These are phyloP conservation scores for Nothobranchius furzeri DNA, from an alignment of 2,113 vertebrate species.

Conservation along the genomic window DNA sequence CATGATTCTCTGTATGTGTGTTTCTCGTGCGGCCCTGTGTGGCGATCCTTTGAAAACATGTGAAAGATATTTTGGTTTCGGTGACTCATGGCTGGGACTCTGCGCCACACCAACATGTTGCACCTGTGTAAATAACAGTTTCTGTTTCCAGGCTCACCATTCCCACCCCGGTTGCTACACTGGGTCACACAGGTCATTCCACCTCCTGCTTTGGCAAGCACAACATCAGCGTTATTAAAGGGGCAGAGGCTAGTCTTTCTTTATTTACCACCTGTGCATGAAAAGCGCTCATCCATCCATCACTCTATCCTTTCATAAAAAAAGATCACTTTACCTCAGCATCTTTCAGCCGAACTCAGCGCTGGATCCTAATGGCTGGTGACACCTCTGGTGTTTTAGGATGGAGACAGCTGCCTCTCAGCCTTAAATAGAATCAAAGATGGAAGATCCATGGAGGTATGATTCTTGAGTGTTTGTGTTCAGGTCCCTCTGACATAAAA, in stretches of 20 bases:
- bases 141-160: constrained; percentile 32
- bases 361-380: constrained; percentile 69
- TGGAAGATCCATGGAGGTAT: constrained; percentile 44
- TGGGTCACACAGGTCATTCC: constrained; percentile 48
- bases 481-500: not conserved
- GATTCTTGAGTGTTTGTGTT: constrained; percentile 17
- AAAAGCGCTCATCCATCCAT: constrained; percentile 75
- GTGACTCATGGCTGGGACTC: constrained; percentile 16
- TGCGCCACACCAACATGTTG: constrained; percentile 33
- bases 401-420: constrained; percentile 47
- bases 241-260: constrained; percentile 21
- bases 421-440: constrained; percentile 52
- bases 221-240: constrained; percentile 66
- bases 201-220: constrained; percentile 31
- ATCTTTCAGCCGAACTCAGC: constrained; percentile 36
- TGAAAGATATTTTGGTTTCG: constrained; percentile 8
- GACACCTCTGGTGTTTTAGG: constrained; percentile 43
- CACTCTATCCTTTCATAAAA: constrained; percentile 42
- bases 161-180: constrained; percentile 57
- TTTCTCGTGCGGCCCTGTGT: not conserved
- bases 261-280: constrained; percentile 68
- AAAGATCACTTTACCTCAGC: not conserved
- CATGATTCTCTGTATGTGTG: not conserved
- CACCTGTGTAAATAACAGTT: constrained; percentile 57
- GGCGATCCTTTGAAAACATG: constrained; percentile 8